Evolutionary conservation across 2,888 invertebrate species (phyloP).

Genomic region (Xylota segnis): DNA sequence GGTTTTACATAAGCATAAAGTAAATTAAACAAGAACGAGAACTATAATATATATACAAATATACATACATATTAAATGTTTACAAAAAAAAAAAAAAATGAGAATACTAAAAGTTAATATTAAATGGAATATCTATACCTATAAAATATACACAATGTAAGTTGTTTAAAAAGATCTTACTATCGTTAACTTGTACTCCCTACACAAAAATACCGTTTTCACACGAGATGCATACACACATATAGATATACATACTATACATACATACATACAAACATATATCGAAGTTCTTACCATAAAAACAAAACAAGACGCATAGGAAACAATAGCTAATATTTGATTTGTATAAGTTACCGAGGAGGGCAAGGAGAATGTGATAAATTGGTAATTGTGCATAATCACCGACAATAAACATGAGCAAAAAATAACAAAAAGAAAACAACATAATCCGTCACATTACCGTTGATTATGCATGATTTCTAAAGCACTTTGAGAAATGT

Average conservation of each 20-base stretch:
- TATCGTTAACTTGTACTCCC: constrained; percentile 42
- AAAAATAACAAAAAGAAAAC: too few relatives aligned
- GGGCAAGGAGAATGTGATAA: too few relatives aligned
- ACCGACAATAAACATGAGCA: too few relatives aligned
- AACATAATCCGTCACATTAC: too few relatives aligned
- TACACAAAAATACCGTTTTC: constrained; percentile 22
- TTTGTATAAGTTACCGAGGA: neutral
- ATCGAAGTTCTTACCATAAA: constrained; percentile 14
- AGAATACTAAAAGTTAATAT: constrained; percentile 52
- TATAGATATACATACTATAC: too few relatives aligned
- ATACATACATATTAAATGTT: constrained; percentile 52
- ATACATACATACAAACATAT: neutral
- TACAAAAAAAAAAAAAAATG: constrained; percentile 31
- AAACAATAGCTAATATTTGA: constrained; percentile 6
- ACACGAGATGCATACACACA: neutral
- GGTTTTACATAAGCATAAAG: constrained; percentile 58
- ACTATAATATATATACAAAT: constrained; percentile 59
- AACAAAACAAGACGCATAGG: neutral
- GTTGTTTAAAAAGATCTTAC: constrained; percentile 36
- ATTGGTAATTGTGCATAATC: too few relatives aligned
- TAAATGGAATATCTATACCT: constrained; percentile 36
- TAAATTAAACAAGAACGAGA: constrained; percentile 52
- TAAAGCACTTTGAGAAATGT: too few relatives aligned
- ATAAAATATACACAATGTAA: constrained; percentile 38
- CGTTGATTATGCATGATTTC: too few relatives aligned